Evolutionary conservation across 2,797 vertebrate genomes (phyloP), one percentile per base, ranked within the genome.

Genomic region (Eulemur coronatus): DNA sequence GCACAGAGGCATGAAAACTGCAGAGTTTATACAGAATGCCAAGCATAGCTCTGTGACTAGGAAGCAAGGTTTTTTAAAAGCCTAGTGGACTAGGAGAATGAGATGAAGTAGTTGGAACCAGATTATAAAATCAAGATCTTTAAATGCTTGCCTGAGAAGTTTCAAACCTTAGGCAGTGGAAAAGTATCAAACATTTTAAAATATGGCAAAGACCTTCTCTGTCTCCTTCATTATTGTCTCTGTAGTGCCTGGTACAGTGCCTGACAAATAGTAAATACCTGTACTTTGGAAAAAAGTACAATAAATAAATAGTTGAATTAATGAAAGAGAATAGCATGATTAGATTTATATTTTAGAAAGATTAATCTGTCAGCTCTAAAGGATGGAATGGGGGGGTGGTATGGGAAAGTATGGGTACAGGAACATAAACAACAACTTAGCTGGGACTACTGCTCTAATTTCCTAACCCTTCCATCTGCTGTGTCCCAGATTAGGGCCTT

Each of bases 131-230:
- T 76, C 46, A 67, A 18, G 22, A 7, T 72, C 61, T 85, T 91
- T 92, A 78, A 80, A 41, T 91, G 17, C 30, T 94, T 95, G 50
- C 59, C 52, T 94, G 90, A 89, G 52, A 48, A 92, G 20, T 84
- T 22, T 22, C 73, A 33, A 63, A 75, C 72, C 59, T 69, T 69
- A 48, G 14, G 14, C 18, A 35, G 35, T 84, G 3, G 59, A 69
- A 92, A 75, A 46, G 22, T 20, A 84, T 84, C 38, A 59, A 72
- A 65, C 28, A 75, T 81, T 91, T 61, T 59, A 55, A 84, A 89
- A 57, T 50, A 67, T 28, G 30, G 33, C 80, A 57, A 61, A 87
- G 57, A 82, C 35, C 35, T 81, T 84, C 28, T 57, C 48, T 93
- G 22, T 84, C 55, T 88, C 18, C 20, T 84, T 87, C 17, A 38